Conservation (phyloP, 2,888 invertebrate genomes). For the Nyleta sp. region DNA sequence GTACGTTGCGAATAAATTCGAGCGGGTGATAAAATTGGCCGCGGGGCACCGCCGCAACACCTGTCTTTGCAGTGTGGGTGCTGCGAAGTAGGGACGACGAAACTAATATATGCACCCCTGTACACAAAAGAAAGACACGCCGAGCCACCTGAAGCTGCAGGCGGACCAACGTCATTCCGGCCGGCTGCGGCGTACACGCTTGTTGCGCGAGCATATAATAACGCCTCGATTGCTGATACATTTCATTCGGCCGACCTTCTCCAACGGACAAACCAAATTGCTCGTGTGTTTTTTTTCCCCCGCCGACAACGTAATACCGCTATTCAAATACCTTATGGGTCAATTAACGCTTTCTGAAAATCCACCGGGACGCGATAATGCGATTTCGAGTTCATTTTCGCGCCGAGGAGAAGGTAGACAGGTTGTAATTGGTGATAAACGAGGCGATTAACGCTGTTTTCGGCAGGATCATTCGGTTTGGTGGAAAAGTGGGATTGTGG, state of each 20-base stretch:
- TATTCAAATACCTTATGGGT: constrained; percentile 46
- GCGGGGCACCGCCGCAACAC: constrained; percentile 74
- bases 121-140: constrained; percentile 73
- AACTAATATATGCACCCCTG: constrained; percentile 82
- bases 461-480: too few relatives aligned
- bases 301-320: constrained; percentile 13
- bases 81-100: constrained; percentile 72
- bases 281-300: background rate
- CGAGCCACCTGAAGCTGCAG: constrained; percentile 81
- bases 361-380: constrained; percentile 8
- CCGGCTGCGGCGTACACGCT: constrained; percentile 76
- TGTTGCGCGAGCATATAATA: constrained; percentile 75
- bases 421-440: constrained; percentile 16
- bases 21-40: constrained; percentile 74
- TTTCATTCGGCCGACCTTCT: constrained; percentile 71
- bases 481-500: too few relatives aligned
- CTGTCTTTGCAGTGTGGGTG: constrained; percentile 80
- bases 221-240: constrained; percentile 74
- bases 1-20: constrained; percentile 70
- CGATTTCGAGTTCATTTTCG: constrained; percentile 21
- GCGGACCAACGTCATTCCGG: constrained; percentile 75
- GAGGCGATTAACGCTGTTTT: too few relatives aligned
- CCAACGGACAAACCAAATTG: constrained; percentile 57
- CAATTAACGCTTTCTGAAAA: constrained; percentile 35
- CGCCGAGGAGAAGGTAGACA: background rate